Conservation (phyloP, 2,797 vertebrate genomes). For the Gallirallus australis region DNA sequence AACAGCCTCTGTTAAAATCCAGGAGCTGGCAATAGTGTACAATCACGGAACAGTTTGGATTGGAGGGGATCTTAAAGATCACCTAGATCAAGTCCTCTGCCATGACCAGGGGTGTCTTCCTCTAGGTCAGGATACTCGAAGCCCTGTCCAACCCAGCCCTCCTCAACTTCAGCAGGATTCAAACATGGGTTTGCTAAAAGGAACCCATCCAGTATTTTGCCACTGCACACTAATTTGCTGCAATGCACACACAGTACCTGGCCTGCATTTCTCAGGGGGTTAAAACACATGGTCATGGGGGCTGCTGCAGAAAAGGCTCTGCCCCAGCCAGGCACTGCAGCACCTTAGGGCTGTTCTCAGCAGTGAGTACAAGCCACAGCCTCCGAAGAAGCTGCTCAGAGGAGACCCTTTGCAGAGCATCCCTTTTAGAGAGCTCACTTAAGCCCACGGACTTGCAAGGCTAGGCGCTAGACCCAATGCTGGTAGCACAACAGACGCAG, state of each 20-base stretch:
- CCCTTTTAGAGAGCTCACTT: not conserved
- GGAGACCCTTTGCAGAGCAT: not conserved
- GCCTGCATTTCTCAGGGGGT: not conserved
- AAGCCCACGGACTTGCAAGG: not conserved
- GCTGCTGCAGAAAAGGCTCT: not conserved
- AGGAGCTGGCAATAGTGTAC: not conserved
- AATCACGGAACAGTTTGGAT: not conserved
- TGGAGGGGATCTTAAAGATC: not conserved
- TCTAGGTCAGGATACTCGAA: not conserved
- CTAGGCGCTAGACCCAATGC: fast-evolving
- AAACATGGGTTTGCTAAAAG: fast-evolving
- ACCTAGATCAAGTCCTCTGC: fast-evolving
- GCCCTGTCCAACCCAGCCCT: not conserved
- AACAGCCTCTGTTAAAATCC: not conserved
- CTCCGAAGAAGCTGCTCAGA: not conserved
- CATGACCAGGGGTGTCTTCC: not conserved
- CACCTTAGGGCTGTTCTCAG: not conserved
- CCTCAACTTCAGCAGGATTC: not conserved
- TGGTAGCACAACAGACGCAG: not conserved
- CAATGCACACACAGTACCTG: fast-evolving
- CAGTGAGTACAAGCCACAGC: fast-evolving
- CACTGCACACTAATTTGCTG: not conserved
- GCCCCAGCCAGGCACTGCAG: not conserved
- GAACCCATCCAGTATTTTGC: not conserved
- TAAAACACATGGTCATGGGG: not conserved